phyloP scores from a whole-genome alignment of 1,140 invertebrate species.

The Zaprionus africanus region DNA sequence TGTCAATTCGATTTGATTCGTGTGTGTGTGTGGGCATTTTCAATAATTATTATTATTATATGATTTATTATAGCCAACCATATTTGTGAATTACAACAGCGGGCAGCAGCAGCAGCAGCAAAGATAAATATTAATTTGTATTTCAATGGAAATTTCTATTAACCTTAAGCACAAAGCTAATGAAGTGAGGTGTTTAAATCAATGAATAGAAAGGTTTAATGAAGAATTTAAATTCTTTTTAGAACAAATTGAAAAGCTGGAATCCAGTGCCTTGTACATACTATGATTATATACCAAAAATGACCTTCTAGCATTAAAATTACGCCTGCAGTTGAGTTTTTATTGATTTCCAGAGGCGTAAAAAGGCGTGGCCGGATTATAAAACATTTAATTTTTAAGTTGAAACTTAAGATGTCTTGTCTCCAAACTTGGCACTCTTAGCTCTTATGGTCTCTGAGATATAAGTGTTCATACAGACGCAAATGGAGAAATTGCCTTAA shows the following conservation, averaged over 20 bases:
- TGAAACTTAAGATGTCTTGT: too few relatives aligned
- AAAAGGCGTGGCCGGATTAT: too few relatives aligned
- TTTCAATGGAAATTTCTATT: background rate
- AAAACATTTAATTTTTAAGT: too few relatives aligned
- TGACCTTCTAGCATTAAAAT: too few relatives aligned
- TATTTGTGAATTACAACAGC: background rate
- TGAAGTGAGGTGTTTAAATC: background rate
- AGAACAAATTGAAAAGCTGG: background rate
- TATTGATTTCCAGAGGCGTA: too few relatives aligned
- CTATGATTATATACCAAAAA: too few relatives aligned
- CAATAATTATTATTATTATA: conserved; percentile 42
- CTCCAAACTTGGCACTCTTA: too few relatives aligned
- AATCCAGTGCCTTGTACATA: too few relatives aligned
- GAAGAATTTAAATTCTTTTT: background rate
- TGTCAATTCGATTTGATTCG: conserved; percentile 13
- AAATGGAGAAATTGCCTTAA: too few relatives aligned
- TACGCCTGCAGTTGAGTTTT: too few relatives aligned
- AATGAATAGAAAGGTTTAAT: background rate
- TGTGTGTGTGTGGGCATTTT: conserved; percentile 34
- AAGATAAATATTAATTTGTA: background rate
- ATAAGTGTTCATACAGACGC: too few relatives aligned
- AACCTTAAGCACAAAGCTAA: background rate
- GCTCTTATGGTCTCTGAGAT: too few relatives aligned
- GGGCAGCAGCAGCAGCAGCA: background rate
- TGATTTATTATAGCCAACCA: conserved; percentile 24